Conservation (phyloP, 2,888 invertebrate genomes). For the Acheta domesticus region DNA sequence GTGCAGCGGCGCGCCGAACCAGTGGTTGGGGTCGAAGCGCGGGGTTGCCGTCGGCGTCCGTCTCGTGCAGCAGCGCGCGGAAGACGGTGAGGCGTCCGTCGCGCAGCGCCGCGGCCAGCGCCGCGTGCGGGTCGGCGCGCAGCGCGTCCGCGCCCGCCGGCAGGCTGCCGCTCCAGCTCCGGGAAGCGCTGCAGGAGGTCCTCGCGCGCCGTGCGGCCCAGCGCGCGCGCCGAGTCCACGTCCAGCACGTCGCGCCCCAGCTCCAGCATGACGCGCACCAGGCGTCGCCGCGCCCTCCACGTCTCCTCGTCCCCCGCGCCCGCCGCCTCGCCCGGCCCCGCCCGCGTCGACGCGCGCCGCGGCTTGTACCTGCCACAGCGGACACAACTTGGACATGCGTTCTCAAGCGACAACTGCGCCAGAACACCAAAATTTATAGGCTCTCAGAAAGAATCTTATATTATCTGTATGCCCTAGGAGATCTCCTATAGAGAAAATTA, state of each 20-base stretch:
- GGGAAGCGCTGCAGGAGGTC: slow-evolving; percentile 24
- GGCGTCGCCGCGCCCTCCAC: neutral
- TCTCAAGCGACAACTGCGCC: too few relatives aligned
- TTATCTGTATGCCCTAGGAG: too few relatives aligned
- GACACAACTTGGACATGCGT: too few relatives aligned
- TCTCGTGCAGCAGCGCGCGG: slow-evolving; percentile 23
- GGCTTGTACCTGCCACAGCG: too few relatives aligned
- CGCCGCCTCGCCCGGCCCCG: neutral
- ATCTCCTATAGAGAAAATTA: too few relatives aligned
- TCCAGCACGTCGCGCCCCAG: slow-evolving; percentile 19
- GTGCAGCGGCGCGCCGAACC: slow-evolving; percentile 56
- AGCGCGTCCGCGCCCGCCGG: slow-evolving; percentile 4
- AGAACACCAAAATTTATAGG: too few relatives aligned
- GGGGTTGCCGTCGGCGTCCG: slow-evolving; percentile 23
- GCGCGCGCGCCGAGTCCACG: slow-evolving; percentile 7
- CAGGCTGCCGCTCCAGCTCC: neutral
- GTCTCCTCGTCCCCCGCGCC: neutral
- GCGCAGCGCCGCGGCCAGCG: slow-evolving; percentile 23
- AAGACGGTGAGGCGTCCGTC: slow-evolving; percentile 22
- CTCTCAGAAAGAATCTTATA: too few relatives aligned
- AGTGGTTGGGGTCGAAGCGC: slow-evolving; percentile 53
- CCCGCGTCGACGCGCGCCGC: too few relatives aligned
- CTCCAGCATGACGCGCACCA: neutral
- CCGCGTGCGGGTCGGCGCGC: neutral
- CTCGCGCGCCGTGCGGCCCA: slow-evolving; percentile 24